A percentile compares a stretch with the other conserved stretches of the same genome.
Conservation (phyloP, 92 coral and sea anemone genomes). For the Actinernus sp. region DNA sequence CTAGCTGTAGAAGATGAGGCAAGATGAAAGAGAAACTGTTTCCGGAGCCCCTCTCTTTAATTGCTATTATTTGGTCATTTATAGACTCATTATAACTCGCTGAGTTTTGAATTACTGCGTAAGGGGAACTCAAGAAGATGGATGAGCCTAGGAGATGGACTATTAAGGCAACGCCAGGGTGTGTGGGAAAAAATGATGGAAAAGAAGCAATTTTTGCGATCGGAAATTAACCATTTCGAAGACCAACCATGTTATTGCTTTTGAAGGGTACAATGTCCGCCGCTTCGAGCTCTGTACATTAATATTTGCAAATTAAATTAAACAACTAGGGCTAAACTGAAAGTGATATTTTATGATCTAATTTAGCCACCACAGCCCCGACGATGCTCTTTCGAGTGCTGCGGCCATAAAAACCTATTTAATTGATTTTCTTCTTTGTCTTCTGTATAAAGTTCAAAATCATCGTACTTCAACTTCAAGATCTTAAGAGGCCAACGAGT, state of each 20-base stretch:
- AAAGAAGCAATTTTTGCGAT: neutral
- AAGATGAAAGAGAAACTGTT: neutral
- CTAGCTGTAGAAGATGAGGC: conserved; percentile 5
- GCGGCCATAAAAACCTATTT: too few relatives aligned
- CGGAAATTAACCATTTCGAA: conserved; percentile 1
- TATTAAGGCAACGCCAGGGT: neutral
- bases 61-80: conserved; percentile 16
- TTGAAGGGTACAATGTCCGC: neutral
- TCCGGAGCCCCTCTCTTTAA: conserved; percentile 15
- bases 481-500: conserved; percentile 4
- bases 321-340: conserved; percentile 4
- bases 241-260: neutral
- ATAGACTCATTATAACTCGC: conserved; percentile 22
- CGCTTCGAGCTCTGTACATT: conserved; percentile 14
- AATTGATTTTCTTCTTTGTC: too few relatives aligned
- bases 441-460: too few relatives aligned
- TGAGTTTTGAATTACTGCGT: conserved; percentile 1
- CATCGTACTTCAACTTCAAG: conserved; percentile 11
- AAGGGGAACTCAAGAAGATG: conserved; percentile 4
- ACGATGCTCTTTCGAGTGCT: neutral
- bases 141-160: neutral
- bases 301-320: conserved; percentile 36
- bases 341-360: conserved; percentile 11
- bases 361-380: neutral
- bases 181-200: neutral